Conservation (phyloP, 2,888 invertebrate genomes). For the Bugula neritina region DNA sequence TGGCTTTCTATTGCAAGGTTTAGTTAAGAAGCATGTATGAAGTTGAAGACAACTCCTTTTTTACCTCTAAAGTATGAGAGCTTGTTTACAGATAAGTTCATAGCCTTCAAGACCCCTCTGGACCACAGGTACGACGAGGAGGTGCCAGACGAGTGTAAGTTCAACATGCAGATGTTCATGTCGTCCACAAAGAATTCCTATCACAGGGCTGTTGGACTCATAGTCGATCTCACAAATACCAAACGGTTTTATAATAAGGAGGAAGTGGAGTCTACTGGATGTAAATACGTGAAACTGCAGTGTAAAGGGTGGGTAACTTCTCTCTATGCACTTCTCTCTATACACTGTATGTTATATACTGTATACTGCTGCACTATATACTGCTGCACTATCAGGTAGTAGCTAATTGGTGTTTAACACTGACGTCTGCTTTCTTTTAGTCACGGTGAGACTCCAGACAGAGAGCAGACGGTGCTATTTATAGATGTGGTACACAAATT, state of each 20-base stretch:
- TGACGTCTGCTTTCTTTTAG: no score
- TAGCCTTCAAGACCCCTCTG: slow-evolving; percentile 91
- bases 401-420: no score
- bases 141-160: slow-evolving; percentile 76
- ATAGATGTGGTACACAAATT: slow-evolving; percentile 73
- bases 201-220: slow-evolving; percentile 81
- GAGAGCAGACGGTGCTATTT: slow-evolving; percentile 77
- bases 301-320: slow-evolving; percentile 70
- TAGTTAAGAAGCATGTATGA: no score
- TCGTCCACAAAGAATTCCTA: slow-evolving; percentile 66
- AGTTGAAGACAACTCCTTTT: no score
- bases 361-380: no score
- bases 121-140: slow-evolving; percentile 73
- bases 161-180: slow-evolving; percentile 82
- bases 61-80: not conserved
- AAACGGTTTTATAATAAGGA: slow-evolving; percentile 79
- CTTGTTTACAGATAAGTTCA: slow-evolving; percentile 60
- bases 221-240: slow-evolving; percentile 96
- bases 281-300: slow-evolving; percentile 79
- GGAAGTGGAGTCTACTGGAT: slow-evolving; percentile 69
- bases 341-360: no score
- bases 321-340: no score
- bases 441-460: slow-evolving; percentile 83
- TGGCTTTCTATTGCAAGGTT: not conserved
- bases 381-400: no score